These are phyloP conservation scores for Valencia hispanica DNA, from an alignment of 2,797 vertebrate species.

Conservation along the genomic window DNA sequence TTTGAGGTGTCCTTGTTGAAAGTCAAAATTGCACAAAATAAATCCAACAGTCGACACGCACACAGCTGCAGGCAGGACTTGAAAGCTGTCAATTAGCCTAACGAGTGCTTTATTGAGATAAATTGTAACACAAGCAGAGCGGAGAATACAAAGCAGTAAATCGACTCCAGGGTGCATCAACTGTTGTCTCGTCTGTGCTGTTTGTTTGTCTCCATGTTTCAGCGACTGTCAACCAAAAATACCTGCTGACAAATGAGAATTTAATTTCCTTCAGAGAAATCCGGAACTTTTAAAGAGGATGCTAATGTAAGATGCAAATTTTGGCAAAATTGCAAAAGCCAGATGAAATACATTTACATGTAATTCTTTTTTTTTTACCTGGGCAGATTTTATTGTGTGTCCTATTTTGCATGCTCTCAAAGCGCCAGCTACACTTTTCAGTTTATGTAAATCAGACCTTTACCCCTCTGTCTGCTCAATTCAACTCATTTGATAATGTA, in stretches of 20 bases:
- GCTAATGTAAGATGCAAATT: not conserved
- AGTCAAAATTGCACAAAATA: slow-evolving; percentile 19
- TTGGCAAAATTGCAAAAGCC: not conserved
- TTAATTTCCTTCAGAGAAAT: slow-evolving; percentile 4
- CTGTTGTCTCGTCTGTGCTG: slow-evolving; percentile 20
- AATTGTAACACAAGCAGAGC: slow-evolving; percentile 36
- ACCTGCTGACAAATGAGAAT: slow-evolving; percentile 29
- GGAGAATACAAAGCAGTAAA: slow-evolving; percentile 30
- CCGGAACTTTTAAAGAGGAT: not conserved
- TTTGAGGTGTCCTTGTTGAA: slow-evolving; percentile 36
- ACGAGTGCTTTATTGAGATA: slow-evolving; percentile 48
- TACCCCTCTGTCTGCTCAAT: slow-evolving; percentile 17
- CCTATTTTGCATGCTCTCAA: slow-evolving; percentile 31
- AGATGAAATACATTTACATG: not conserved
- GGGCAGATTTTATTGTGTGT: slow-evolving; percentile 24
- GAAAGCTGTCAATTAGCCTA: slow-evolving; percentile 54
- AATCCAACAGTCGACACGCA: slow-evolving; percentile 34
- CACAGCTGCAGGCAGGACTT: slow-evolving; percentile 37
- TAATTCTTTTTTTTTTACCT: slow-evolving; percentile 7
- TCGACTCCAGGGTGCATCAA: slow-evolving; percentile 21
- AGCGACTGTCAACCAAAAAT: not conserved
- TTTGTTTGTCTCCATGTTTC: slow-evolving; percentile 3
- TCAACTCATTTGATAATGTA: slow-evolving; percentile 27
- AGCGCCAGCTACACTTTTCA: slow-evolving; percentile 55
- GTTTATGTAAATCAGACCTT: slow-evolving; percentile 51